These are phyloP conservation scores for Erinaceus europaeus DNA, from an alignment of 2,113 vertebrate species.

Conservation along the genomic window DNA sequence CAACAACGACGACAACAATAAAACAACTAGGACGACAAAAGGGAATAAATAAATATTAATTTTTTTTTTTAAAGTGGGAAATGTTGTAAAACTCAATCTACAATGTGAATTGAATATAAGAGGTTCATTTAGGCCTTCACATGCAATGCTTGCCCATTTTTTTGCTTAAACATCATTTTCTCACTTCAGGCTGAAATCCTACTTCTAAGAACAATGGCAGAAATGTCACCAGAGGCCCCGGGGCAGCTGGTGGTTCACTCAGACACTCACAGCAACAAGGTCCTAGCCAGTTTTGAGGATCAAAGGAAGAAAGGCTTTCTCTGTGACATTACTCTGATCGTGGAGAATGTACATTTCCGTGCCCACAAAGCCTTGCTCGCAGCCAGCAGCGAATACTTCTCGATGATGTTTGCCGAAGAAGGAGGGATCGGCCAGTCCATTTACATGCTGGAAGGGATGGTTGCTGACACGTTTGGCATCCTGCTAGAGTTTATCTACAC, in stretches of 20 bases:
- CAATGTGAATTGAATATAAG: too few relatives aligned
- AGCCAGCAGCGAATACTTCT: constrained; percentile 96
- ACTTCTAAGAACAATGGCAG: constrained; percentile 83
- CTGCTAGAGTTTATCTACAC: constrained; percentile 97
- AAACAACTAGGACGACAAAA: too few relatives aligned
- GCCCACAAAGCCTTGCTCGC: constrained; percentile 97
- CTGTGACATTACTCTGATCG: constrained; percentile 94
- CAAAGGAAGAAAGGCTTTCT: constrained; percentile 91
- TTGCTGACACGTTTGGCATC: constrained; percentile 85
- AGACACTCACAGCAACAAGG: constrained; percentile 86
- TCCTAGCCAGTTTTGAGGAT: constrained; percentile 89
- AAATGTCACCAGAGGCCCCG: constrained; percentile 52
- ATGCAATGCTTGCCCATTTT: too few relatives aligned
- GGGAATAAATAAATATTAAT: constrained; percentile 37
- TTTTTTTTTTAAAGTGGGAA: too few relatives aligned
- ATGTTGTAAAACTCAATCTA: too few relatives aligned
- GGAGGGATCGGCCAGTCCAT: constrained; percentile 83
- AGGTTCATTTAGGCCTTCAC: too few relatives aligned
- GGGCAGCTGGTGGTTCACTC: constrained; percentile 85
- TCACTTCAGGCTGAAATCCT: constrained; percentile 65
- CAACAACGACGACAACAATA: too few relatives aligned
- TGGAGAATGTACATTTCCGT: constrained; percentile 92
- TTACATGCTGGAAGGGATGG: constrained; percentile 90
- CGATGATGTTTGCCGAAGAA: constrained; percentile 91
- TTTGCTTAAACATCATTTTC: constrained; percentile 24